Percentiles rank a stretch among this genome's conserved stretches.
phyloP scores from a whole-genome alignment of 2,113 vertebrate species.

The Polypterus bichir region DNA sequence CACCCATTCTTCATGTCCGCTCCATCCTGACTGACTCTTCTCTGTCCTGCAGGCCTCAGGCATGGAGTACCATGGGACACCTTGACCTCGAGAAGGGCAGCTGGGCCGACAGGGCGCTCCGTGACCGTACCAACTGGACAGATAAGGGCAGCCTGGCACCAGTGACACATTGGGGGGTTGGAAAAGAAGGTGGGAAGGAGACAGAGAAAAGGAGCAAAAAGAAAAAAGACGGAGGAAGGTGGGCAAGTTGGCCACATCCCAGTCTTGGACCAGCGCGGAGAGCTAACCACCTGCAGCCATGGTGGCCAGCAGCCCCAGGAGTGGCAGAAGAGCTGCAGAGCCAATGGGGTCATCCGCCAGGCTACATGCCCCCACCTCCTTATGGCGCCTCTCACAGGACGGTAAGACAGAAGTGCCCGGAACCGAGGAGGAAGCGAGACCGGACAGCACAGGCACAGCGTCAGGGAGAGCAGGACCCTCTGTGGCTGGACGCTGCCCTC shows the following conservation, averaged over 20 bases:
- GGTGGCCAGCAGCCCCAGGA: too few relatives aligned
- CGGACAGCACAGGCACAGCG: constrained; percentile 25
- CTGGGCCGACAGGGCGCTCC: too few relatives aligned
- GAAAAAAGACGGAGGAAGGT: background rate
- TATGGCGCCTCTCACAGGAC: constrained; percentile 55
- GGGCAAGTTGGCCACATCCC: too few relatives aligned
- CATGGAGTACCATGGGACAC: too few relatives aligned
- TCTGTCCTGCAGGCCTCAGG: too few relatives aligned
- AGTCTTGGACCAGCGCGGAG: too few relatives aligned
- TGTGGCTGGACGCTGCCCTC: background rate
- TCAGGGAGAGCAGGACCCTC: background rate
- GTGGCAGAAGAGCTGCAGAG: constrained; percentile 15
- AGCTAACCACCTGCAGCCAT: too few relatives aligned
- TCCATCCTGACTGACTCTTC: too few relatives aligned
- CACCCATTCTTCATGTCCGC: too few relatives aligned
- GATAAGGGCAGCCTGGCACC: too few relatives aligned
- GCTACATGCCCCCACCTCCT: constrained; percentile 68
- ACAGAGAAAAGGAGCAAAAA: background rate
- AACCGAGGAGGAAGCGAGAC: background rate
- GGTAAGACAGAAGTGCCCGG: background rate
- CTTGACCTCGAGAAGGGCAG: too few relatives aligned
- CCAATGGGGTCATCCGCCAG: constrained; percentile 53
- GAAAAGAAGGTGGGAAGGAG: background rate
- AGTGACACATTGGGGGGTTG: background rate
- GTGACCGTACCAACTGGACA: too few relatives aligned